Evolutionary conservation across 2,113 vertebrate species (phyloP), one percentile per base, ranked within the genome.

Genomic region (Neotragus pygmaeus): DNA sequence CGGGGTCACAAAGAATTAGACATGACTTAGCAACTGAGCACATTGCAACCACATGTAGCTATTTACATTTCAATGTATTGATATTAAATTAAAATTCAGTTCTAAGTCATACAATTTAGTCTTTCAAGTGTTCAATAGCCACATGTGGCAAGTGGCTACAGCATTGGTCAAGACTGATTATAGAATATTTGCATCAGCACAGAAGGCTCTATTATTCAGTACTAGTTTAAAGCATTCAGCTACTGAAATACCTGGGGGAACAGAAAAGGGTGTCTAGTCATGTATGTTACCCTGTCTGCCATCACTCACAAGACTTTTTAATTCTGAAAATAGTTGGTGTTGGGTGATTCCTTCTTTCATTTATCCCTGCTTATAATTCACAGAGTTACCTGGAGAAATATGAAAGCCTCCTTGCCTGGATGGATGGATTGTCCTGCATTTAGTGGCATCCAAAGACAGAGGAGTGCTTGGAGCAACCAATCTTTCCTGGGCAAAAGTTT

Each of bases 401-500:
- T 73, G n/a, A 92, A 90, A 93, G n/a, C 93, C 9, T 62, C 55
- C 58, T 75, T 73, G 51, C 39, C 39, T 88, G 30, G 57, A 81
- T 62, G 13, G 60, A 95, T 53, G 64, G 25, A 90, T 14, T 27
- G 3, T 4, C 17, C 66, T 91, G 39, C 49, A 39, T 30, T 27
- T 86, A 91, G 23, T 47, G 84, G 80, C 95, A 86, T 12, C 15
- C 7, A 82, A 91, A 98, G 73, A 93, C 88, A 55, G 43, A 98
- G 28, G 51, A 36, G 55, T 3, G 13, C 60, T 73, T 89, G 43
- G 39, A 94, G 82, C 92, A 86, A 95, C 62, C 66, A 89, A 13
- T 86, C 91, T 98, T 97, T 57, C 93, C 95, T 75, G 78, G 55
- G 73, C 85, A 87, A 53, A 33, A 97, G 96, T 94, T 95, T 98